Percentiles rank a stretch among this genome's conserved stretches.
phyloP scores from a whole-genome alignment of 2,797 vertebrate species.

The Enteromius argenteus region DNA sequence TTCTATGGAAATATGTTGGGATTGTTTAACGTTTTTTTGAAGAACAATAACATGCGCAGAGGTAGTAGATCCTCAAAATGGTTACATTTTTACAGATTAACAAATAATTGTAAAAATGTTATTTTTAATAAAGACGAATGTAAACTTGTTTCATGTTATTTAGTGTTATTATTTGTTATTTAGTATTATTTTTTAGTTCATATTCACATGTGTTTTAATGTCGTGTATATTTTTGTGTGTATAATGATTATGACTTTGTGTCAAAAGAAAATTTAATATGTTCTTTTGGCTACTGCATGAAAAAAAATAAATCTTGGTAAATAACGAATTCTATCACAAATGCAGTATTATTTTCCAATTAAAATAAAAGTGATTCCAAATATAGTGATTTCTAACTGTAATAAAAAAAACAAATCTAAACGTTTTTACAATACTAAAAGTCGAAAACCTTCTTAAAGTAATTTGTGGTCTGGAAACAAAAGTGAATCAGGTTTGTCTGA shows the following conservation, averaged over 20 bases:
- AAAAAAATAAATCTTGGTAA: not conserved
- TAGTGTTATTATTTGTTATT: not conserved
- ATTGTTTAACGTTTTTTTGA: not conserved
- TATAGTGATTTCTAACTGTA: not conserved
- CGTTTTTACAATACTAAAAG: not conserved
- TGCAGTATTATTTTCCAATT: not conserved
- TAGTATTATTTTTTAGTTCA: not conserved
- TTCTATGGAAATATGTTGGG: not conserved
- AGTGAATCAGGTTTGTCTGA: slow-evolving; percentile 6
- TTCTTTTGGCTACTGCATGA: not conserved
- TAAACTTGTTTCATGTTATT: not conserved
- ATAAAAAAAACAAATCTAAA: not conserved
- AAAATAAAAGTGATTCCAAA: not conserved
- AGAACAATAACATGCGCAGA: not conserved
- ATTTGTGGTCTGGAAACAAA: not conserved
- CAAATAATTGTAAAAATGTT: not conserved
- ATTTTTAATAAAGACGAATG: not conserved
- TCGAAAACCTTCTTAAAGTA: not conserved
- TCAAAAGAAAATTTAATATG: not conserved
- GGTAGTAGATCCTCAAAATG: not conserved
- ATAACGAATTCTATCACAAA: not conserved
- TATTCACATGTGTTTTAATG: not conserved
- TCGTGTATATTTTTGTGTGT: not conserved
- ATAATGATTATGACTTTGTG: not conserved
- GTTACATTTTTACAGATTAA: not conserved